A percentile compares a stretch with the other conserved stretches of the same genome.
phyloP scores from a whole-genome alignment of 2,113 vertebrate genomes.

The Onychostoma macrolepis region DNA sequence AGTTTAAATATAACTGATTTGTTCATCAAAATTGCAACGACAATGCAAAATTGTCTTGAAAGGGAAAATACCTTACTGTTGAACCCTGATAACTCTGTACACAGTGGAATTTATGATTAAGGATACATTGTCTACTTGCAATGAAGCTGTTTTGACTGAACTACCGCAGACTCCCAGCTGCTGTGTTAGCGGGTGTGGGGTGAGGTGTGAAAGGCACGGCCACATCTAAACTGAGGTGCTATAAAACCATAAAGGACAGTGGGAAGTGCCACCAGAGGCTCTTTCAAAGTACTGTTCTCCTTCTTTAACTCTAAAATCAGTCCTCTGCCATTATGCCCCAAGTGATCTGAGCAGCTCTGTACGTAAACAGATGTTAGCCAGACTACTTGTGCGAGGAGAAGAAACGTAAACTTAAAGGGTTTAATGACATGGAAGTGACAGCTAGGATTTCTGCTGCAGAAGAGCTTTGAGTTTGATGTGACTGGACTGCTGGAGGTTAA shows the following conservation, averaged over 20 bases:
- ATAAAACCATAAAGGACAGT: constrained; percentile 62
- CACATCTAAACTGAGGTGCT: constrained; percentile 55
- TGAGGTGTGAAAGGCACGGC: constrained; percentile 48
- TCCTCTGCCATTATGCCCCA: constrained; percentile 44
- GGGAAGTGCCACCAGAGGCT: constrained; percentile 5
- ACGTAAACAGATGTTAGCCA: constrained; percentile 63
- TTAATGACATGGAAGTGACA: constrained; percentile 17
- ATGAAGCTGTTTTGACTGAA: neutral
- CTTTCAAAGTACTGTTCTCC: constrained; percentile 55
- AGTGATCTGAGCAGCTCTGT: constrained; percentile 48
- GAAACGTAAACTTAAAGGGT: neutral
- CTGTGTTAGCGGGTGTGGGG: constrained; percentile 25
- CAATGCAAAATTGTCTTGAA: neutral
- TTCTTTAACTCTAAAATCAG: constrained; percentile 59
- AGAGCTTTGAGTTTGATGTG: neutral
- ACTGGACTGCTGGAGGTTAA: constrained; percentile 22
- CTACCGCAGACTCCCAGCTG: constrained; percentile 53
- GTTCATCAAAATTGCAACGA: neutral
- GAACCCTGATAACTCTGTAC: neutral
- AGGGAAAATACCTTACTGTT: neutral
- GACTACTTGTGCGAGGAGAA: neutral
- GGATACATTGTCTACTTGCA: neutral
- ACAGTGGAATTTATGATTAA: neutral
- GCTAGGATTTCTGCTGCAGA: neutral
- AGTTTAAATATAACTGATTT: neutral